Conservation (phyloP, 2,888 invertebrate genomes). For the Drosophila putrida region DNA sequence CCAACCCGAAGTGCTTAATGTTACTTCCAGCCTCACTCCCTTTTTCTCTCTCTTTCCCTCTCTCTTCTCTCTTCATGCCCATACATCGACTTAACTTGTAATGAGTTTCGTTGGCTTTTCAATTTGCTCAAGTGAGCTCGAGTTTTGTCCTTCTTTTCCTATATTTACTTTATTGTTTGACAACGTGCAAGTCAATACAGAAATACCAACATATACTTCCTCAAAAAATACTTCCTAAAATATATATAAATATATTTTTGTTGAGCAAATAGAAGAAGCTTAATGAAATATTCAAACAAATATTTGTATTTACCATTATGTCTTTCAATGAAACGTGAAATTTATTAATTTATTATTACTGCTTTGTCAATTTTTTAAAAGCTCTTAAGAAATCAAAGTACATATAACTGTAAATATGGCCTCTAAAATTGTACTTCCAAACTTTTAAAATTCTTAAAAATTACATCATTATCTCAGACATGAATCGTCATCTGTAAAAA, state of each 20-base stretch:
- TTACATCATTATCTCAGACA: too few relatives aligned
- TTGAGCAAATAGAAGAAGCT: conserved; percentile 1
- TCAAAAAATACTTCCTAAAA: neutral
- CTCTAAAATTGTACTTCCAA: too few relatives aligned
- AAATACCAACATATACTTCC: conserved; percentile 5
- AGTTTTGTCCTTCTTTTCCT: neutral
- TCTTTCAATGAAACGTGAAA: too few relatives aligned
- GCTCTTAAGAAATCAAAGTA: too few relatives aligned
- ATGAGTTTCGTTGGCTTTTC: conserved; percentile 28
- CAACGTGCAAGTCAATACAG: conserved; percentile 8
- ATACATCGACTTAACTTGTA: conserved; percentile 24
- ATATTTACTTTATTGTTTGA: conserved; percentile 16
- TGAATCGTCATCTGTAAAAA: too few relatives aligned
- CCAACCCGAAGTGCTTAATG: conserved; percentile 8
- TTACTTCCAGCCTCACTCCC: conserved; percentile 2
- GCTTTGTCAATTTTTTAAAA: too few relatives aligned
- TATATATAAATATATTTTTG: neutral
- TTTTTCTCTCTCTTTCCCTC: neutral
- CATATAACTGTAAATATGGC: too few relatives aligned
- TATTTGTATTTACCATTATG: neutral
- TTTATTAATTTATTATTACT: too few relatives aligned
- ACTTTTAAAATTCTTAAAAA: too few relatives aligned
- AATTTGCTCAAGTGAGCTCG: conserved; percentile 23
- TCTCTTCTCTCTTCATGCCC: neutral
- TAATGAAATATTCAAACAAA: neutral